Evolutionary conservation across 2,888 invertebrate genomes (phyloP).

Genomic region (Vesta saturnalis): DNA sequence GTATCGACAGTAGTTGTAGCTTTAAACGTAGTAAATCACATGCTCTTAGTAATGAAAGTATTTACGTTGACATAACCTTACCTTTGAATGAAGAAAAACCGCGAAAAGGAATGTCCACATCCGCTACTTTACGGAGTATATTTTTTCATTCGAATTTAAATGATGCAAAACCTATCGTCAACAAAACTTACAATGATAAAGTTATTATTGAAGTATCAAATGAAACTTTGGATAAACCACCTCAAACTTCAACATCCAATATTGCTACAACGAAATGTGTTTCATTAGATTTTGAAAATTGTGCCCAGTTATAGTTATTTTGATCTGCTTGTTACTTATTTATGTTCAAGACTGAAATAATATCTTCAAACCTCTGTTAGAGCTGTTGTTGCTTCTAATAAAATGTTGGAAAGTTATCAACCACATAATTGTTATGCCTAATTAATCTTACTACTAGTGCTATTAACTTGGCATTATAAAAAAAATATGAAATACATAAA

Average conservation of each 20-base stretch:
- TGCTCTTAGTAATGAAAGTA: slow-evolving; percentile 59
- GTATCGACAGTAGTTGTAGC: slow-evolving; percentile 60
- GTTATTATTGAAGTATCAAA: slow-evolving; percentile 59
- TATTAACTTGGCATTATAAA: slow-evolving; percentile 17
- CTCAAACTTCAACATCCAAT: slow-evolving; percentile 18
- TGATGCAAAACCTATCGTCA: slow-evolving; percentile 48
- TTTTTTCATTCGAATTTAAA: slow-evolving; percentile 63
- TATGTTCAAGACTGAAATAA: slow-evolving; percentile 44
- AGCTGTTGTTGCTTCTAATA: slow-evolving; percentile 28
- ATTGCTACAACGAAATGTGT: slow-evolving; percentile 34
- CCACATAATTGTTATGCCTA: slow-evolving; percentile 18
- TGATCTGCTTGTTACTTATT: slow-evolving; percentile 24
- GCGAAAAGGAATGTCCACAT: slow-evolving; percentile 62
- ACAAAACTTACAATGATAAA: slow-evolving; percentile 57
- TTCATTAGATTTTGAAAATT: slow-evolving; percentile 33
- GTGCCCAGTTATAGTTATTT: slow-evolving; percentile 40
- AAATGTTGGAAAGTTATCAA: slow-evolving; percentile 16
- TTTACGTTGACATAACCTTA: slow-evolving; percentile 57
- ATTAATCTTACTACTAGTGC: slow-evolving; percentile 16
- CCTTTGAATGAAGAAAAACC: slow-evolving; percentile 53
- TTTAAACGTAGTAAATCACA: slow-evolving; percentile 53
- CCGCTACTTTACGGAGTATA: slow-evolving; percentile 64
- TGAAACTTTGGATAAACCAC: slow-evolving; percentile 53
- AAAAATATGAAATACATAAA: not conserved
- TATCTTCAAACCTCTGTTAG: slow-evolving; percentile 35